phyloP scores from a whole-genome alignment of 2,888 invertebrate species.

The Eupithecia centaureata region DNA sequence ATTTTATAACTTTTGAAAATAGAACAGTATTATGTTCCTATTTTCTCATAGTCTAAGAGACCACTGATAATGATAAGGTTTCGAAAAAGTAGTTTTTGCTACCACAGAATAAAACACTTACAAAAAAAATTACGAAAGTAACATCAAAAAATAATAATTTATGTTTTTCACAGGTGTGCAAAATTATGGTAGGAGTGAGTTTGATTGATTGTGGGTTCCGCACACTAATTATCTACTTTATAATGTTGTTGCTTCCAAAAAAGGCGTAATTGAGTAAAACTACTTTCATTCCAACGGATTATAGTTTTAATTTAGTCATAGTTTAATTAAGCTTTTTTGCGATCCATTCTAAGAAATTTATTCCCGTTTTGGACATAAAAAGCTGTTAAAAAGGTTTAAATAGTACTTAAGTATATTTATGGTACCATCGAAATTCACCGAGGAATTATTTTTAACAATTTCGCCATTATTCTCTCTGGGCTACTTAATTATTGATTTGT shows the following conservation, averaged over 20 bases:
- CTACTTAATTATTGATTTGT: neutral
- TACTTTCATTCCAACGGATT: neutral
- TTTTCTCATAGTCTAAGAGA: neutral
- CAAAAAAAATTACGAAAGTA: neutral
- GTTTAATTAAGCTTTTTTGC: neutral
- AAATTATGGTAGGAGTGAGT: constrained; percentile 13
- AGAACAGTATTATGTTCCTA: neutral
- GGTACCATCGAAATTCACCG: neutral
- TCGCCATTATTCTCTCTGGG: neutral
- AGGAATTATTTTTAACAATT: neutral
- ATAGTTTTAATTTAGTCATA: neutral
- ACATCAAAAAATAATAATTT: neutral
- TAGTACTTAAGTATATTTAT: neutral
- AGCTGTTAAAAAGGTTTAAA: neutral
- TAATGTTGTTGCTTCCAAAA: constrained; percentile 1
- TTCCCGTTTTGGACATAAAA: neutral
- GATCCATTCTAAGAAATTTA: neutral
- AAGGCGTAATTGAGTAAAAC: neutral
- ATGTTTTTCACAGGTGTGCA: constrained; percentile 8
- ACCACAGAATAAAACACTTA: neutral
- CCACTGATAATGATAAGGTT: neutral
- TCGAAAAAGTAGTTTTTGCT: neutral
- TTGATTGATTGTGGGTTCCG: constrained; percentile 19
- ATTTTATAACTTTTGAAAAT: neutral
- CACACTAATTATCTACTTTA: neutral